Base-by-base conservation (phyloP, 2,113 vertebrate species). In the Zapus hudsonius region DNA sequence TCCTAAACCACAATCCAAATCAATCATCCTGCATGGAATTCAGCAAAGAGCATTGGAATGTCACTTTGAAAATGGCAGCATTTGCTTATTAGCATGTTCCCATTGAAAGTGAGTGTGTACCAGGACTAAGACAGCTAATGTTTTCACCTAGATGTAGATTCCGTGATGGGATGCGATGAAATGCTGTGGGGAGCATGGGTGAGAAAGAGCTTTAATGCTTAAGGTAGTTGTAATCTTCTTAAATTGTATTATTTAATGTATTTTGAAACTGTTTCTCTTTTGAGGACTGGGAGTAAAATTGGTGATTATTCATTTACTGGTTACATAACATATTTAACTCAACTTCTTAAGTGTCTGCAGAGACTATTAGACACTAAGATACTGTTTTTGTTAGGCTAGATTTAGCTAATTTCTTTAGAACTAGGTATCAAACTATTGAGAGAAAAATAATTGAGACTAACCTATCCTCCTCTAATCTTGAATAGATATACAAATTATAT, bases 1-100 rank as follows among this genome's bases (percentile, higher is more conserved):
- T 63, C 23, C 12, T 97, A 85, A 96, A 74, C 88, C 79, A 67
- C 57, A 67, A 96, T 94, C 91, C 95, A 93, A 96, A 97, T 91
- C 61, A 93, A 95, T 93, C 36, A 36, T 81, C n/a, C 91, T 94
- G 64, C 38, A 38, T 69, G 84, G 87, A 96, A 89, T 82, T 87
- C 20, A 61, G 66, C 90, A 89, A 91, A 59, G 84, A 94, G 91
- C 94, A 38, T 29, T 38, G 4, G 1, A 31, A 5, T 27, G 66
- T 38, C 75, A 59, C 36, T 25, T 27, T 63, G 91, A 85, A 90
- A 85, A 78, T 38, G 73, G 55, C 67, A 93, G 93, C 96, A 91
- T 94, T 93, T 95, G 91, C 63, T 75, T 90, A 64, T 38, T 42
- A 16, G 80, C 59, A 57, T 38, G 2, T 27, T 40, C 33, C 81